Base-by-base conservation (phyloP, 2,113 vertebrate genomes). In the Promerops cafer region DNA sequence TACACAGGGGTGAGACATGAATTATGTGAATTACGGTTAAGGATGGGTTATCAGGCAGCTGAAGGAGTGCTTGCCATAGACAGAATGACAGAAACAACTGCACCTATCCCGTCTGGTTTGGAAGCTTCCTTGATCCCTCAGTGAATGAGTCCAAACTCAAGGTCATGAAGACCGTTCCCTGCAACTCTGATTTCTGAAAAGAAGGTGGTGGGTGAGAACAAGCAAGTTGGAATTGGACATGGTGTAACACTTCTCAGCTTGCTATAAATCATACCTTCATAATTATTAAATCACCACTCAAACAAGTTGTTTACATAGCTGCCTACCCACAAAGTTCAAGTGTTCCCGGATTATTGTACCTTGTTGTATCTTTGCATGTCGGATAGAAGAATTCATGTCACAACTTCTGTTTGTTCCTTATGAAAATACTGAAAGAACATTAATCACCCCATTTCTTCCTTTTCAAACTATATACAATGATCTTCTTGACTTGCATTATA, bases 241-340 rank as follows among this genome's bases (percentile, higher is more conserved):
- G 30, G 47, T 7, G 2, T 50, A 82, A 65, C 20, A 19, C 3
- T 45, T 81, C 68, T 66, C 47, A 87, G 52, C 44, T 20, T 78
- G 50, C 71, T 87, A 45, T 49, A 71, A 92, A 86, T 47, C 3
- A 1, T 57, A 85, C 37, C 49, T 61, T 53, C 31, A 5, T 12
- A 74, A 80, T 70, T 80, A 88, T 30, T 86, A 76, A 78, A 66
- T 33, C 56, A 30, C 27, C 81, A 11, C 33, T 66, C 0, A 2
- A 78, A 72, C 70, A 83, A 79, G n/a, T 53, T 83, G 65, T 87
- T 95, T 91, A 82, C 56, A 60, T 21, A 94, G 69, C 77, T 91
- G 60, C 42, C 69, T 75, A 79, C 63, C 47, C 60, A 81, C 65
- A 68, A 87, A 82, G 44, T 74, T 66, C 30, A 79, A 80, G 40